Evolutionary conservation across 1,140 invertebrate genomes (phyloP).

Genomic region (Drosophila fuyamai): DNA sequence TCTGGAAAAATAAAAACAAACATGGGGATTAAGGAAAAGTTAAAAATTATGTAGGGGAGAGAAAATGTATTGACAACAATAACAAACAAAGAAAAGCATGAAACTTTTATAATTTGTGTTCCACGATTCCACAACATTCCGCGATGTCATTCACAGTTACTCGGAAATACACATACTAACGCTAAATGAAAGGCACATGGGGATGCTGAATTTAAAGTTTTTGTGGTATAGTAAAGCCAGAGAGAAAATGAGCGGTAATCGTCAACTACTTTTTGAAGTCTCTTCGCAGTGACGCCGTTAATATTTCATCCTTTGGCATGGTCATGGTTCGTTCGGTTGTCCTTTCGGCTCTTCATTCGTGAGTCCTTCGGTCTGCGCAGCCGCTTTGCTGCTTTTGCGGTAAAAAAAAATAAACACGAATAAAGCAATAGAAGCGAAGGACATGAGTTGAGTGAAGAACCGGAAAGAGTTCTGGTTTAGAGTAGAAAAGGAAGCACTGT

Average conservation of each 20-base stretch:
- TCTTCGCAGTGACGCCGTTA: conserved; percentile 47
- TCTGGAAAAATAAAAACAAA: conserved; percentile 45
- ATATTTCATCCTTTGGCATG: conserved; percentile 81
- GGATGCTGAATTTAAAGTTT: conserved; percentile 47
- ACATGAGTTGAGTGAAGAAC: conserved; percentile 8
- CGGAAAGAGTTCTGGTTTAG: background rate
- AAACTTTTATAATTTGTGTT: conserved; percentile 33
- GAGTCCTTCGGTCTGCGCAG: conserved; percentile 22
- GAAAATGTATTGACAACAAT: conserved; percentile 6
- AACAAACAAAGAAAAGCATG: conserved; percentile 24
- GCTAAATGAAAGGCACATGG: conserved; percentile 38
- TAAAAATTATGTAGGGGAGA: background rate
- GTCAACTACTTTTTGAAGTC: conserved; percentile 27
- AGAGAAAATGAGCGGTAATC: conserved; percentile 6
- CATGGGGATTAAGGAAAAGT: conserved; percentile 23
- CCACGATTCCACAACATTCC: conserved; percentile 45
- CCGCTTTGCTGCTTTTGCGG: conserved; percentile 13
- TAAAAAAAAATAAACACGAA: conserved; percentile 12
- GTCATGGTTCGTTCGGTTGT: conserved; percentile 70
- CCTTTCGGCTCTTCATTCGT: conserved; percentile 18
- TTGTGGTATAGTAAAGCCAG: conserved; percentile 46
- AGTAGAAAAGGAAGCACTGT: conserved; percentile 1
- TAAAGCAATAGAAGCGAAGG: conserved; percentile 11
- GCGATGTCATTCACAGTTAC: conserved; percentile 57
- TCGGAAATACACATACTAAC: conserved; percentile 13